phyloP scores from a whole-genome alignment of 2,888 invertebrate species.

The Holacanthella duospinosa region DNA sequence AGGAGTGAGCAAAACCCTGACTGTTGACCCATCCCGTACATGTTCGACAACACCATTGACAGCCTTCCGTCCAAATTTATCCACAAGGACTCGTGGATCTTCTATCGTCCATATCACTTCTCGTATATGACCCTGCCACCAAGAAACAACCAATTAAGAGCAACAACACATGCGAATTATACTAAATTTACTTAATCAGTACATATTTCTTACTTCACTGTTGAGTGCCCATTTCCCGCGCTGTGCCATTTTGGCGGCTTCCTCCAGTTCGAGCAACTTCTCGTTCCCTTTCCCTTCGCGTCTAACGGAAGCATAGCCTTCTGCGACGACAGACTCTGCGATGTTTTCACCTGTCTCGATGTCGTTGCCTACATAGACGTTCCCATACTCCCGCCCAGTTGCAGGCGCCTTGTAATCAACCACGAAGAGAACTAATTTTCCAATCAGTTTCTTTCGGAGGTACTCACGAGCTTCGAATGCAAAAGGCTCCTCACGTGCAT shows the following conservation, averaged over 20 bases:
- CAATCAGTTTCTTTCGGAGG: constrained; percentile 80
- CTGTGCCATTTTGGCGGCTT: constrained; percentile 72
- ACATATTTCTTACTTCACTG: constrained; percentile 19
- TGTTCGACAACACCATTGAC: constrained; percentile 91
- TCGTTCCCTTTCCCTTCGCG: constrained; percentile 58
- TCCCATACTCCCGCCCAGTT: constrained; percentile 78
- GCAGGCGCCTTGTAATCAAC: constrained; percentile 62
- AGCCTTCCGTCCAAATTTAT: constrained; percentile 73
- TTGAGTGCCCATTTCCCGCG: constrained; percentile 66
- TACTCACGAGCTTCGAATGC: constrained; percentile 98
- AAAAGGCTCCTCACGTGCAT: constrained; percentile 78
- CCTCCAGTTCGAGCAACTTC: constrained; percentile 72
- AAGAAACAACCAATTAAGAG: constrained; percentile 34
- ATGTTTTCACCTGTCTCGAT: constrained; percentile 68
- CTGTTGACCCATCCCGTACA: constrained; percentile 93
- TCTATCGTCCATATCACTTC: constrained; percentile 83
- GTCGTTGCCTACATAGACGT: constrained; percentile 70
- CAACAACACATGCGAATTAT: neutral
- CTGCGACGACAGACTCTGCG: constrained; percentile 73
- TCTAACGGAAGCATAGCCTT: constrained; percentile 77
- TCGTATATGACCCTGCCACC: constrained; percentile 64
- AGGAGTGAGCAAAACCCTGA: constrained; percentile 80
- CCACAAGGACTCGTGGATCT: constrained; percentile 69
- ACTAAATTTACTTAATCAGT: constrained; percentile 3
- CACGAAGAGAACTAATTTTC: constrained; percentile 76